Evolutionary conservation across 2,113 vertebrate genomes (phyloP), one percentile per base, ranked within the genome.

Genomic region (Puffinus mauretanicus): DNA sequence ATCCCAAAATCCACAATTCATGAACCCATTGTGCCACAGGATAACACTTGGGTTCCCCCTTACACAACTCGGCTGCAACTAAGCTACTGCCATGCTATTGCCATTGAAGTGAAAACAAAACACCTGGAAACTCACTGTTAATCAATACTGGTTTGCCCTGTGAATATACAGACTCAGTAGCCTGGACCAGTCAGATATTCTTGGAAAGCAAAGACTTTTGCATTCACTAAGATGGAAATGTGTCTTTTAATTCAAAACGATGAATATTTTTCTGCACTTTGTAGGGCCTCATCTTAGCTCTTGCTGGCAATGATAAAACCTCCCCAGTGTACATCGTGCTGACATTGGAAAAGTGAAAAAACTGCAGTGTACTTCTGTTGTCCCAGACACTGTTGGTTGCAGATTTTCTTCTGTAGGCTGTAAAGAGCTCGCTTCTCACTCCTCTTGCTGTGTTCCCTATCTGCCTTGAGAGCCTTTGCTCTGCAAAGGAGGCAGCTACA

Each of bases 271-370:
- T 40, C 55, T 10, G 0, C 25, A 14, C 10, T 85, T 93, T 22
- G 11, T 25, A 27, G 40, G 3, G 42, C 9, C 24, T 58, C 61
- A 25, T 40, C 38, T 73, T 38, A 54, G 54, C 30, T 78, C 21
- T 70, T 72, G 30, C 62, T 83, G 82, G 36, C 66, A 76, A 46
- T 3, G 29, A 19, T 30, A 61, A 7, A 36, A 14, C 5, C 36
- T 32, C 70, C 34, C 30, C 40, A 13, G 27, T 7, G 15, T 18
- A 76, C 58, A 11, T n/a, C 0, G 0, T n/a, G 24, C 36, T 52
- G 57, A 15, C 36, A 42, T 1, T 30, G 34, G 54, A 84, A 81
- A 88, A 88, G 20, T 11, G 34, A 40, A 75, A 58, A 69, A 72
- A 38, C 10, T 34, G 20, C 30, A 54, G 2, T 40, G 49, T 21